Evolutionary conservation across 1,140 invertebrate species (phyloP).

Genomic region (Lysiphlebus fabarum): DNA sequence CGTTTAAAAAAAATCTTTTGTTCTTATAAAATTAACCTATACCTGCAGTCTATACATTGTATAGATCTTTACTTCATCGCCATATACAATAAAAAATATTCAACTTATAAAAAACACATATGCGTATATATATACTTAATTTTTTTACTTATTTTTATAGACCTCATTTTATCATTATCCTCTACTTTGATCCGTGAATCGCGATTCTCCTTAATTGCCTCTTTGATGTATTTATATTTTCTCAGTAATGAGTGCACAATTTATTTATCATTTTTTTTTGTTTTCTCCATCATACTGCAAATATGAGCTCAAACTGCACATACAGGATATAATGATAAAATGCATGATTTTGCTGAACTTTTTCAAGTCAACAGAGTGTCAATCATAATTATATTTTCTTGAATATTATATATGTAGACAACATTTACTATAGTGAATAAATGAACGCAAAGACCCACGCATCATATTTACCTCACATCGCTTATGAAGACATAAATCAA

Average conservation of each 20-base stretch:
- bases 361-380: neutral
- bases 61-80: neutral
- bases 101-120: neutral
- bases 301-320: no score
- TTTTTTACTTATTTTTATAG: neutral
- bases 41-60: no score
- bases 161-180: neutral
- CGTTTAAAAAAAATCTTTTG: conserved; percentile 43
- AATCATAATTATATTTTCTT: conserved; percentile 4
- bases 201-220: conserved; percentile 31
- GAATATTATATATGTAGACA: no score
- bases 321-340: no score
- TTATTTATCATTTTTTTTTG: conserved; percentile 11
- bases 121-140: neutral
- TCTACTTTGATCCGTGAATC: conserved; percentile 19
- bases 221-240: neutral
- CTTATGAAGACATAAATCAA: conserved; percentile 55
- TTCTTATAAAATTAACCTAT: neutral
- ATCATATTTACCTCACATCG: conserved; percentile 33
- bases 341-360: neutral
- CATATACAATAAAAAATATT: neutral
- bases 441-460: conserved; percentile 33
- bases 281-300: no score
- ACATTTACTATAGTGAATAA: neutral
- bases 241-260: conserved; percentile 14